phyloP scores from a whole-genome alignment of 2,888 invertebrate species.

The Drosophila merina region DNA sequence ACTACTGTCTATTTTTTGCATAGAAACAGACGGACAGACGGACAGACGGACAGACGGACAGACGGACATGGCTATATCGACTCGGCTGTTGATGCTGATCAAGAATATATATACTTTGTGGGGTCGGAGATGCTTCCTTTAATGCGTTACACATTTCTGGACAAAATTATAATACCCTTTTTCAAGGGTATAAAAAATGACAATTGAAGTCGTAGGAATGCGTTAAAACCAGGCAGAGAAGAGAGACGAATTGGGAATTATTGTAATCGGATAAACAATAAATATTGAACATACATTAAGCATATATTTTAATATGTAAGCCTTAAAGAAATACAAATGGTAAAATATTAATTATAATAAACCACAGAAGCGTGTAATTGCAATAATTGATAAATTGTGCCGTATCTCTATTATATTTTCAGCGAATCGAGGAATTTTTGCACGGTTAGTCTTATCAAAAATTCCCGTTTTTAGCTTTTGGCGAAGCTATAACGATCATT shows the following conservation, averaged over 20 bases:
- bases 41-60: too few relatives aligned
- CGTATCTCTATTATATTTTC: background rate
- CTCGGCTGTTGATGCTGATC: too few relatives aligned
- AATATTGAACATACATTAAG: conserved; percentile 72
- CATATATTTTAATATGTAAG: conserved; percentile 79
- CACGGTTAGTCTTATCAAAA: conserved; percentile 10
- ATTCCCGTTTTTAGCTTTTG: background rate
- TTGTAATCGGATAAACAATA: conserved; percentile 62
- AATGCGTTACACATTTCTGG: too few relatives aligned
- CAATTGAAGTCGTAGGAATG: conserved; percentile 57
- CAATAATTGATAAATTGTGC: conserved; percentile 9
- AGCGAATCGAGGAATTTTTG: background rate
- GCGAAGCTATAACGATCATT: background rate
- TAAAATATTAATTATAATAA: conserved; percentile 68
- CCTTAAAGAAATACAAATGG: conserved; percentile 79
- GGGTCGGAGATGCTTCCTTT: too few relatives aligned
- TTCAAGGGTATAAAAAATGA: too few relatives aligned
- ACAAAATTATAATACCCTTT: too few relatives aligned
- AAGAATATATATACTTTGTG: too few relatives aligned
- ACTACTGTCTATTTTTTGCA: too few relatives aligned
- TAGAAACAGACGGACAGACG: too few relatives aligned
- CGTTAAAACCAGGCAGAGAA: conserved; percentile 38
- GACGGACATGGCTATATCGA: too few relatives aligned
- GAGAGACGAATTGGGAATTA: conserved; percentile 27
- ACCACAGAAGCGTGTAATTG: conserved; percentile 62